Evolutionary conservation across 2,888 invertebrate genomes (phyloP).

Genomic region (Lutraria lutraria): DNA sequence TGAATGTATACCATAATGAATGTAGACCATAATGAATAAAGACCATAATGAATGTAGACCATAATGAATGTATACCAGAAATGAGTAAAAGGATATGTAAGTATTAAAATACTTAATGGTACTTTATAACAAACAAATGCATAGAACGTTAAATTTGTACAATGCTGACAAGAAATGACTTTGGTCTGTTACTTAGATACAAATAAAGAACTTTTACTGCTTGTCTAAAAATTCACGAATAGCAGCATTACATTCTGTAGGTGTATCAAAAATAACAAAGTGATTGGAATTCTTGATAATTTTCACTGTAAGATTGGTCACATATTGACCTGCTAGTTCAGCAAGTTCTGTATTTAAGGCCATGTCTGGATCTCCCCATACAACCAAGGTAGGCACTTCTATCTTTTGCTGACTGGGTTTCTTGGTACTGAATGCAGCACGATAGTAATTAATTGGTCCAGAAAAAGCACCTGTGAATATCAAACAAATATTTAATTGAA

Average conservation of each 20-base stretch:
- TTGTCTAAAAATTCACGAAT: constrained; percentile 89
- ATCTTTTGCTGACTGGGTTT: constrained; percentile 1
- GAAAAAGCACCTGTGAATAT: constrained; percentile 90
- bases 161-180: background rate
- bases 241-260: constrained; percentile 89
- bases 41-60: too few relatives aligned
- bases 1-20: too few relatives aligned
- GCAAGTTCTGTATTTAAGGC: constrained; percentile 74
- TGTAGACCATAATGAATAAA: too few relatives aligned
- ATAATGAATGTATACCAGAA: too few relatives aligned
- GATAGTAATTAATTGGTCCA: constrained; percentile 92
- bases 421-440: constrained; percentile 87
- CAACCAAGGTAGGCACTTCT: constrained; percentile 72
- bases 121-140: background rate
- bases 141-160: background rate
- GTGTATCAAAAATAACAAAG: constrained; percentile 92
- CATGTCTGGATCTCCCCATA: constrained; percentile 79
- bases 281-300: constrained; percentile 91
- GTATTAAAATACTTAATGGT: too few relatives aligned
- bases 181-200: background rate
- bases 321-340: constrained; percentile 86
- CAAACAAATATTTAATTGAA: background rate
- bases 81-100: too few relatives aligned
- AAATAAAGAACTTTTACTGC: constrained; percentile 3
- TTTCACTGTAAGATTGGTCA: constrained; percentile 90